Conservation (phyloP, 2,888 invertebrate species). For the Neria commutata region DNA sequence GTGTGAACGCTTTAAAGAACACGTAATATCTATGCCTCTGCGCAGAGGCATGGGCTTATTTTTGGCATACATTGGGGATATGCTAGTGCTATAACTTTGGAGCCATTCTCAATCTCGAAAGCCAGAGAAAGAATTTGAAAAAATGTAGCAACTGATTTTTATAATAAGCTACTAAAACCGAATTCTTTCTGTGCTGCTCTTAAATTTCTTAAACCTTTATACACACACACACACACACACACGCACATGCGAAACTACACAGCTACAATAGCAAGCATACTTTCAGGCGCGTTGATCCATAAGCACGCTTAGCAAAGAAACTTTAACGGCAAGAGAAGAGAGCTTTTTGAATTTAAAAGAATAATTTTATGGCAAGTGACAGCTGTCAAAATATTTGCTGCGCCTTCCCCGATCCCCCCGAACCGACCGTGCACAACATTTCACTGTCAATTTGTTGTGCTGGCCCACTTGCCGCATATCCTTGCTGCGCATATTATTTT, state of each 20-base stretch:
- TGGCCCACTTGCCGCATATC: slow-evolving; percentile 1
- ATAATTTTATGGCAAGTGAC: slow-evolving; percentile 70
- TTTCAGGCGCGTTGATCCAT: no score
- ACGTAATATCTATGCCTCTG: no score
- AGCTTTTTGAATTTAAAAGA: no score
- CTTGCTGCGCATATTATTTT: slow-evolving; percentile 41
- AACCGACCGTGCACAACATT: slow-evolving; percentile 1
- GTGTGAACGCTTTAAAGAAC: no score
- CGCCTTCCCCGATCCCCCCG: slow-evolving; percentile 20
- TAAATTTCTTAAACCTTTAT: slow-evolving; percentile 13
- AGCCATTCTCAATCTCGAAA: no score
- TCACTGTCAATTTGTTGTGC: slow-evolving; percentile 30
- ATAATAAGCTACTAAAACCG: no score
- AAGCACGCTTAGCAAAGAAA: not conserved
- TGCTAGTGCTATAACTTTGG: no score
- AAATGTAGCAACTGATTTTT: no score
- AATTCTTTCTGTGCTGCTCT: no score
- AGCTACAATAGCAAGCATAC: not conserved
- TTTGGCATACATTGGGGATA: no score
- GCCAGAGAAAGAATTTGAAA: no score
- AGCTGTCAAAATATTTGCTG: slow-evolving; percentile 60
- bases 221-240: slow-evolving; percentile 17
- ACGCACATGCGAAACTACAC: slow-evolving; percentile 5
- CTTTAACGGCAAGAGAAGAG: not conserved
- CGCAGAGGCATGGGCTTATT: no score